Conservation (phyloP, 2,797 vertebrate species). For the Pagetopsis macropterus region DNA sequence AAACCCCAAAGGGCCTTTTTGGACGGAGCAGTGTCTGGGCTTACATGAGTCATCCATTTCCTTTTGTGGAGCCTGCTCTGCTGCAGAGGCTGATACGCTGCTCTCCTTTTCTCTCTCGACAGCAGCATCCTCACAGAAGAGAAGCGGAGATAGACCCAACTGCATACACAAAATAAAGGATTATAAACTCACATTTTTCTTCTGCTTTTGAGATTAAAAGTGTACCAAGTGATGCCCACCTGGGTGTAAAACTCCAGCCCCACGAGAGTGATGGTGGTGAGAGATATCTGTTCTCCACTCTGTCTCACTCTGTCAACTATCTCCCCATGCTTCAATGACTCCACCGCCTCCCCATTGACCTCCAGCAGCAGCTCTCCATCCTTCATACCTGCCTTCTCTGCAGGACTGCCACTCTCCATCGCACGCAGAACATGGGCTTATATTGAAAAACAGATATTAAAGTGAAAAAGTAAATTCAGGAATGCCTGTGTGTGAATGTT, state of each 20-base stretch:
- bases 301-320: conserved; percentile 87
- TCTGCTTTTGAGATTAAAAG: too few relatives aligned
- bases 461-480: neutral
- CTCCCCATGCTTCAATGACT: conserved; percentile 85
- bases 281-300: conserved; percentile 77
- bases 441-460: neutral
- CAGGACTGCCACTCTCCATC: conserved; percentile 85
- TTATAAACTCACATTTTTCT: neutral
- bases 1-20: conserved; percentile 71
- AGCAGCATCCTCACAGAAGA: conserved; percentile 75
- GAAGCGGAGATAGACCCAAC: conserved; percentile 81
- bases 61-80: conserved; percentile 14
- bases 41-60: conserved; percentile 20
- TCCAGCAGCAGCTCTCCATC: conserved; percentile 92
- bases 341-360: conserved; percentile 89
- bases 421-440: conserved; percentile 89
- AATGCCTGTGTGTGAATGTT: neutral
- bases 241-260: conserved; percentile 89
- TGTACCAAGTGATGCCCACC: conserved; percentile 68
- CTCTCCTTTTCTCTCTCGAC: conserved; percentile 40
- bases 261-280: conserved; percentile 85
- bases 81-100: neutral
- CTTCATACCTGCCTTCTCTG: conserved; percentile 87
- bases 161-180: conserved; percentile 41
- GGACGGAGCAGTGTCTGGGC: conserved; percentile 63